phyloP scores from a whole-genome alignment of 2,113 vertebrate genomes.

The Phaethon lepturus region DNA sequence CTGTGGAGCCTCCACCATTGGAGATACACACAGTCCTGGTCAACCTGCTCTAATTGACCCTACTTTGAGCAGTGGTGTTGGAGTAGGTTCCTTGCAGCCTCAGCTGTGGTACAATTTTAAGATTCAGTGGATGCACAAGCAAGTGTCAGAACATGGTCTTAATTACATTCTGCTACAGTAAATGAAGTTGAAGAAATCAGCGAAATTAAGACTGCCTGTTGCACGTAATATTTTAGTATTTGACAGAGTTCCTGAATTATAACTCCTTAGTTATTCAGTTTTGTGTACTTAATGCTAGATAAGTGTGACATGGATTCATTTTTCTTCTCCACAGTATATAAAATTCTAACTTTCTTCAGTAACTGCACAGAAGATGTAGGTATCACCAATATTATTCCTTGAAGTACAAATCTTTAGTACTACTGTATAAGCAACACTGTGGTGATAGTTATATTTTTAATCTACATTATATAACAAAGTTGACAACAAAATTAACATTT shows the following conservation, averaged over 20 bases:
- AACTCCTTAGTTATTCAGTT: neutral
- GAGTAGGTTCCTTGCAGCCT: neutral
- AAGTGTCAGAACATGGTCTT: neutral
- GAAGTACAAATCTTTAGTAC: neutral
- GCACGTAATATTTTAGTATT: neutral
- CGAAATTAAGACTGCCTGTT: neutral
- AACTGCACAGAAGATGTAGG: neutral
- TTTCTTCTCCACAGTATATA: neutral
- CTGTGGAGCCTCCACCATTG: neutral
- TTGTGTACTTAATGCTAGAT: neutral
- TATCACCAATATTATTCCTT: neutral
- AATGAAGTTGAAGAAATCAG: neutral
- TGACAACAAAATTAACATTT: neutral
- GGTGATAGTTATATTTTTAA: neutral
- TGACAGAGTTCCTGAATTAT: neutral
- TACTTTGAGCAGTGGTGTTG: fast-evolving
- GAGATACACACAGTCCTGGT: neutral
- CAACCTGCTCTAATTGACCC: neutral
- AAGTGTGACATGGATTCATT: neutral
- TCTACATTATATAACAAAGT: neutral
- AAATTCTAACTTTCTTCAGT: neutral
- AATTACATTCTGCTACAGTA: neutral
- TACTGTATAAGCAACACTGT: neutral
- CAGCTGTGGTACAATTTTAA: neutral
- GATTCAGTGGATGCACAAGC: neutral